Evolutionary conservation across 2,888 invertebrate species (phyloP), one percentile per base, ranked within the genome.

Genomic region (Tetranychus piercei): DNA sequence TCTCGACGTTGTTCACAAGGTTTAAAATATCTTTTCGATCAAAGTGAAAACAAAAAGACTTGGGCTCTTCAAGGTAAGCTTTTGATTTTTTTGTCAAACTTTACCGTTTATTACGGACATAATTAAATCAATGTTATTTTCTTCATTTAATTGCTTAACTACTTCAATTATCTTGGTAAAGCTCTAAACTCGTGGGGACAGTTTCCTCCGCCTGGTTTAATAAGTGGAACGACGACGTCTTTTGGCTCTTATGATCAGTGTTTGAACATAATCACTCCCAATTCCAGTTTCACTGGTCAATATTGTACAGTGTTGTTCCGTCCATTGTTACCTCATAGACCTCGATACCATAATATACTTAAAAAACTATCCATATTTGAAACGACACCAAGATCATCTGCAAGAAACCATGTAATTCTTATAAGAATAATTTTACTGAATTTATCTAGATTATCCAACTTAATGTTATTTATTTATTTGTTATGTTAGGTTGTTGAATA

Each of bases 161-260:
- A 18, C 20, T 20, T 23, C 20, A 44, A n/a, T 55, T 23, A 3
- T 34, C 3, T 34, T 34, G 34, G 34, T 34, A 34, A 20, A 55
- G 73, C 73, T 44, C 23, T 73, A 65, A 69, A 76, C 67, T 73
- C 76, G 23, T 76, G 76, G 76, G 75, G 73, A 34, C 15, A 55
- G 8, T 75, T 75, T 65, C 75, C 75, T 9, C 73, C 75, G 1
- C 67, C 74, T 8, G 76, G 76, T n/a, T 15, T 73, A 3, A 7
- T 76, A 20, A 43, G 20, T 20, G 76, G 76, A 23, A 74, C 76
- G 5, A 11, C 66, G 1, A 66, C 76, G 20, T 72, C 71, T 44
- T 75, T 71, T 45, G 76, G 76, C 4, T 70, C 45, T 44, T 76
- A 74, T 70, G 76, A 76, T 45, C 74, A 76, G 45, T 76, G 76